phyloP scores from a whole-genome alignment of 2,113 vertebrate species.

The Spea multiplicata region DNA sequence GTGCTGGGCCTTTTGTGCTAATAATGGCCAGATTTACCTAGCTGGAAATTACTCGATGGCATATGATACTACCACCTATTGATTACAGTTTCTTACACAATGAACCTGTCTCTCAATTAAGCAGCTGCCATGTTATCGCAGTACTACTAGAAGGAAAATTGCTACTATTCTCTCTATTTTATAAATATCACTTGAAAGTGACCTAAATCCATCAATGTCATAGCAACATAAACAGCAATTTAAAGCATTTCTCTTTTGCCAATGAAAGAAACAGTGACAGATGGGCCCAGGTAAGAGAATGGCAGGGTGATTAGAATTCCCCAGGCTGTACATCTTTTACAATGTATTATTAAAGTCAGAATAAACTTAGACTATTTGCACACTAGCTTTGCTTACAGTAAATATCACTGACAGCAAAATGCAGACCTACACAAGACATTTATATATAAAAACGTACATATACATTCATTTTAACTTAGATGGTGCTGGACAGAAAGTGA shows the following conservation, averaged over 20 bases:
- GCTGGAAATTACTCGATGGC: not conserved
- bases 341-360: no score
- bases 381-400: no score
- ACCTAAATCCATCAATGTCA: slow-evolving; percentile 28
- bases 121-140: not conserved
- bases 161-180: not conserved
- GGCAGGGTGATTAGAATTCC: not conserved
- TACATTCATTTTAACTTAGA: no score
- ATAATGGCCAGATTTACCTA: not conserved
- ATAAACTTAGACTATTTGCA: no score
- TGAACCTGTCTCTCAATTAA: slow-evolving; percentile 12
- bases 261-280: not conserved
- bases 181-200: slow-evolving; percentile 26
- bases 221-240: slow-evolving; percentile 8
- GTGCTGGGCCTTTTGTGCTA: not conserved
- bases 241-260: not conserved
- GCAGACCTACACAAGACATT: no score
- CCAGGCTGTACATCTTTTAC: no score
- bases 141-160: not conserved
- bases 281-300: not conserved
- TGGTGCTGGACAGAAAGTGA: no score
- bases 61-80: slow-evolving; percentile 1
- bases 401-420: no score
- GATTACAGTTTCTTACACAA: slow-evolving; percentile 9
- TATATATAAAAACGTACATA: no score